phyloP scores from a whole-genome alignment of 1,140 invertebrate genomes.

The Amyelois transitella region DNA sequence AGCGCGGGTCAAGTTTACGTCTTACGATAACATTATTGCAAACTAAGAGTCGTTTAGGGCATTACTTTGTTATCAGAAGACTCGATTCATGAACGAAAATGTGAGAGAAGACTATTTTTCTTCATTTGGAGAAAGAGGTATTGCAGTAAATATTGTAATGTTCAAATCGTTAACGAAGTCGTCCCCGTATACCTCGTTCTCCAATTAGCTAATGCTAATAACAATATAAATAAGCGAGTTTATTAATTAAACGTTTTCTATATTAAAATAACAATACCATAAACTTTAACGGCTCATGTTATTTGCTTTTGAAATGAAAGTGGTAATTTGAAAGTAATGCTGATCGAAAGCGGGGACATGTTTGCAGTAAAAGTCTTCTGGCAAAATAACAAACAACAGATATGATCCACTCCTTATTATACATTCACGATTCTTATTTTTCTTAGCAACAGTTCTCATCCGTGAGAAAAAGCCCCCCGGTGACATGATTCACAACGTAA shows the following conservation, averaged over 20 bases:
- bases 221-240: background rate
- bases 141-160: too few relatives aligned
- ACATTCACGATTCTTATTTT: conserved; percentile 1
- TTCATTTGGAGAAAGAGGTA: too few relatives aligned
- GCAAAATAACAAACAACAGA: background rate
- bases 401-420: background rate
- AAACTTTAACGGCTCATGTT: background rate
- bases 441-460: background rate
- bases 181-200: too few relatives aligned
- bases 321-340: background rate
- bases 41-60: too few relatives aligned
- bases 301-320: conserved; percentile 1
- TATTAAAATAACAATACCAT: background rate
- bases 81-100: too few relatives aligned
- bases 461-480: background rate
- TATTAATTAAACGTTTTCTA: background rate
- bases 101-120: too few relatives aligned
- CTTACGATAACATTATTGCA: background rate
- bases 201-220: background rate
- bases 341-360: background rate
- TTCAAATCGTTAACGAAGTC: too few relatives aligned
- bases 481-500: background rate
- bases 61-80: too few relatives aligned
- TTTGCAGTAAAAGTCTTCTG: background rate
- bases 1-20: conserved; percentile 16